Base-by-base conservation (phyloP, 2,888 invertebrate genomes). In the Brachylomia viminalis region DNA sequence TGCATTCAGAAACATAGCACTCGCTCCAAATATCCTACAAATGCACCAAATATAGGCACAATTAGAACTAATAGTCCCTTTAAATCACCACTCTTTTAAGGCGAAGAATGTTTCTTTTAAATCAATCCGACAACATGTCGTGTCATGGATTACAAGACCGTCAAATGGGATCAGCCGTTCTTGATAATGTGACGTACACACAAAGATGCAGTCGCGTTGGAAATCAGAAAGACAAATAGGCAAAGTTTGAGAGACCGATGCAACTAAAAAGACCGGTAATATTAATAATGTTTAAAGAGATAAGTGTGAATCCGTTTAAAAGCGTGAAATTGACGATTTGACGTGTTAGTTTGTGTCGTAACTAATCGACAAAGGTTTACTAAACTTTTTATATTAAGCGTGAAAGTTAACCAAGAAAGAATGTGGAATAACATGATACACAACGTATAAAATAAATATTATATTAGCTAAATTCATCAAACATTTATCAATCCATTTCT, bases 141-240 rank as follows among this genome's bases (percentile, higher is more conserved):
- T 81, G 74, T 81, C 72, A 66, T 67, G 69, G 67, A 59, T 80
- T 84, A 82, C 45, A 54, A 66, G 62, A 74, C 52, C 54, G 70
- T 61, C 70, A 54, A 30, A 27, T 69, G 69, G 75, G 83, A 85
- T 86, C 69, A 85, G 74, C 38, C 61, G 56, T 86, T 80, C 72
- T 73, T 56, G 73, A 66, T 83, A 79, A 83, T 68, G n/a, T n/a
- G 54, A 11, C 33, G 56, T 23, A 66, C 61, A 83, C 85, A 85
- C 72, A 80, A n/a, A 70, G 61, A 66, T 13, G 65, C 42, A 79
- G 56, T 73, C 52, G 72, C 78, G 77, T 79, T 86, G 47, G 47
- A 33, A 78, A 70, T 77, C 10, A 52, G 61, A 52, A 74, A 68
- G 33, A 72, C 47, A 70, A 65, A 83, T 72, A 84, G 20, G 54